phyloP scores from a whole-genome alignment of 2,888 invertebrate species.

The Sicus ferrugineus region DNA sequence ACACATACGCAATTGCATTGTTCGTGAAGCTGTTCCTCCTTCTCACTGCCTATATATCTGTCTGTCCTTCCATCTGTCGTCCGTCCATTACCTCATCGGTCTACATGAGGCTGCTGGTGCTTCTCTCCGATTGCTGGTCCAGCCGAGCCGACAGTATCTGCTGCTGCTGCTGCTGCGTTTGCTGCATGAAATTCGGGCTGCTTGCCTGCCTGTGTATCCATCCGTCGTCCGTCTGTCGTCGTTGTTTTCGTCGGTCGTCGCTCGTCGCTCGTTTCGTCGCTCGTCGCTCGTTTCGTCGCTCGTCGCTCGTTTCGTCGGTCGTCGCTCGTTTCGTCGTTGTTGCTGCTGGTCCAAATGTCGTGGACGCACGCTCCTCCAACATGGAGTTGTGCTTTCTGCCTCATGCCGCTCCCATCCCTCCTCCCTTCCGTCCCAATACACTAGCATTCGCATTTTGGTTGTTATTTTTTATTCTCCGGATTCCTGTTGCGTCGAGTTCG shows the following conservation, averaged over 20 bases:
- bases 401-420: background rate
- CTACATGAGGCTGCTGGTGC: background rate
- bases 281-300: background rate
- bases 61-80: background rate
- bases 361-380: background rate
- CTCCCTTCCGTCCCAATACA: background rate
- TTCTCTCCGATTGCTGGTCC: background rate
- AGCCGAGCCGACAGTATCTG: conserved; percentile 1
- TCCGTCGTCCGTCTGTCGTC: conserved; percentile 8
- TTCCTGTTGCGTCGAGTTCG: conserved; percentile 15
- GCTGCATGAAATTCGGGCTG: background rate
- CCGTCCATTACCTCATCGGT: background rate
- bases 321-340: conserved; percentile 8
- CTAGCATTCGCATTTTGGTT: background rate
- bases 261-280: too few species aligned
- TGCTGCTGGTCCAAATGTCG: conserved; percentile 23
- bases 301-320: conserved; percentile 9
- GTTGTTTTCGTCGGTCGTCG: background rate
- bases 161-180: background rate
- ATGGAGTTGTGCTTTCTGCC: background rate
- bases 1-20: conserved; percentile 17
- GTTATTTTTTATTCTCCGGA: background rate
- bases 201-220: background rate
- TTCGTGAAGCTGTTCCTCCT: conserved; percentile 20
- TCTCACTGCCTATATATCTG: background rate